Conservation (phyloP, 2,888 invertebrate genomes). For the Labia minor region DNA sequence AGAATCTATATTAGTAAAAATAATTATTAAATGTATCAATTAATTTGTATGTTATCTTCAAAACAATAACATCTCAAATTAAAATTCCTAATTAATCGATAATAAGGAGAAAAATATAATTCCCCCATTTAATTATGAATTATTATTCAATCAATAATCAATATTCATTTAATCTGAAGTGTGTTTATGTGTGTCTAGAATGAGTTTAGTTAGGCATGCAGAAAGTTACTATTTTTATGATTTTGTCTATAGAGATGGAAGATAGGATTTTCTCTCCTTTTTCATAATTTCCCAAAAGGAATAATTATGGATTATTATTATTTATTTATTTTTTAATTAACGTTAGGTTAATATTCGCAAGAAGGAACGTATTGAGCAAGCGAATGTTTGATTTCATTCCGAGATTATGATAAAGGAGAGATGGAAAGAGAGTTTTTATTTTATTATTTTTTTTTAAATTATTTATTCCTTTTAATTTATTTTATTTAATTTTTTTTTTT, state of each 20-base stretch:
- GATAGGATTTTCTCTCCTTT: background rate
- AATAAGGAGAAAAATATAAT: too few species aligned
- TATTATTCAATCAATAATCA: too few species aligned
- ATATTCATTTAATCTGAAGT: too few species aligned
- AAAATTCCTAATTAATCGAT: too few species aligned
- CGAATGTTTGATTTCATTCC: background rate
- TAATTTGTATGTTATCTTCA: too few species aligned
- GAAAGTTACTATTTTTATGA: background rate
- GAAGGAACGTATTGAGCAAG: slow-evolving; percentile 1
- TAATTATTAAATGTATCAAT: too few species aligned
- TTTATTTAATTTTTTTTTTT: background rate
- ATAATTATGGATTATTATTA: too few species aligned
- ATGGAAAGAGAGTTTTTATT: background rate
- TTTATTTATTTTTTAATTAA: background rate
- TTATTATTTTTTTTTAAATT: too few species aligned
- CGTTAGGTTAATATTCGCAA: background rate
- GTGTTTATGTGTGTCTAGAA: background rate
- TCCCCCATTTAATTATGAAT: too few species aligned
- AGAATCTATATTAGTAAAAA: too few species aligned
- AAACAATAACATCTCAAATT: too few species aligned
- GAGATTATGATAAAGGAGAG: background rate
- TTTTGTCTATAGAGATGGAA: background rate
- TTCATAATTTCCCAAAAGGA: background rate
- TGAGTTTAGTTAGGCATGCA: background rate
- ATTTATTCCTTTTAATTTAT: background rate